phyloP scores from a whole-genome alignment of 2,113 vertebrate species.

The Ceyx melanurus region DNA sequence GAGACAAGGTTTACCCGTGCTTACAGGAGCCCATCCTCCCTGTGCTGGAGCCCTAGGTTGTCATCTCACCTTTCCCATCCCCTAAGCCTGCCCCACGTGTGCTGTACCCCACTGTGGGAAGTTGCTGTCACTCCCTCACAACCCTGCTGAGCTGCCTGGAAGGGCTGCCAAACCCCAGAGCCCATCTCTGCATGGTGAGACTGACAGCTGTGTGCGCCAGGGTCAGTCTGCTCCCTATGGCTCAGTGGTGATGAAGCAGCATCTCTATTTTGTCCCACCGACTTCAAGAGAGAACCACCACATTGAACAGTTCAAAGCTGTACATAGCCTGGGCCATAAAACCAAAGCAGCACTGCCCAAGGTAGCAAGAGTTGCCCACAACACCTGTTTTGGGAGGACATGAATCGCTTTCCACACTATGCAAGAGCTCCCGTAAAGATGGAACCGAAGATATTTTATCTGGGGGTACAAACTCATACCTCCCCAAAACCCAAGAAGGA shows the following conservation, averaged over 20 bases:
- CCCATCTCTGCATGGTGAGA: background rate
- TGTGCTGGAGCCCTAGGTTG: accelerated
- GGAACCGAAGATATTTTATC: background rate
- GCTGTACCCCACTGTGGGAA: accelerated
- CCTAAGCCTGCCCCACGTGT: accelerated
- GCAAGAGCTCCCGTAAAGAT: background rate
- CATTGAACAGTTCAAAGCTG: background rate
- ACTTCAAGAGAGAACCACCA: background rate
- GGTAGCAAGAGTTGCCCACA: background rate
- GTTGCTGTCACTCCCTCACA: background rate
- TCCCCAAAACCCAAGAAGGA: background rate
- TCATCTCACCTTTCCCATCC: background rate
- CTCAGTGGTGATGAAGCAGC: background rate
- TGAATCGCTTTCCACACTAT: background rate
- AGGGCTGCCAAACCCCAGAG: accelerated
- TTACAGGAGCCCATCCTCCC: background rate
- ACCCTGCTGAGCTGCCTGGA: background rate
- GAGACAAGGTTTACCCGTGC: background rate
- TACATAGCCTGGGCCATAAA: background rate
- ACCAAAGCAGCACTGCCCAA: background rate
- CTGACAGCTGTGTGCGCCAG: background rate
- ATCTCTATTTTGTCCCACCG: background rate
- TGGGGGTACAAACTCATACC: background rate
- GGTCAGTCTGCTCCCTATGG: background rate
- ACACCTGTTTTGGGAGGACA: background rate